A percentile compares a stretch with the other conserved stretches of the same genome.
phyloP scores from a whole-genome alignment of 2,113 vertebrate genomes.

The Carlito syrichta region DNA sequence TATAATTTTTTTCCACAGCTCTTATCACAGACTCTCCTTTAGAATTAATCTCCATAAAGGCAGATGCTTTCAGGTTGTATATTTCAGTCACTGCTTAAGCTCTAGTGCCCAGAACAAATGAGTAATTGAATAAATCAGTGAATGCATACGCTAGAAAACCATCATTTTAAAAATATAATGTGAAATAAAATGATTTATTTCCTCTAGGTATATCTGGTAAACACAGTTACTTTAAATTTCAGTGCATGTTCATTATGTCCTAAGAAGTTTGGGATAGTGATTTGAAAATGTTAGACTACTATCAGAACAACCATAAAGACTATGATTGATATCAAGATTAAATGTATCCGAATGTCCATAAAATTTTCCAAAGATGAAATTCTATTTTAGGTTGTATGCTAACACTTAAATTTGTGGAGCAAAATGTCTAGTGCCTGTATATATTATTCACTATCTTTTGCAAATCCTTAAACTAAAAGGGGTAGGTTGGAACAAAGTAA shows the following conservation, averaged over 20 bases:
- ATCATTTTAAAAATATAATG: not conserved
- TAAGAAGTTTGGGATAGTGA: not conserved
- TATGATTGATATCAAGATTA: not conserved
- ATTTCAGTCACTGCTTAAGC: conserved; percentile 17
- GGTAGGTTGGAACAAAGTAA: conserved; percentile 21
- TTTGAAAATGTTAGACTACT: conserved; percentile 19
- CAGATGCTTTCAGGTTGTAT: not conserved
- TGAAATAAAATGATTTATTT: conserved; percentile 10
- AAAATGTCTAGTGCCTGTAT: not conserved
- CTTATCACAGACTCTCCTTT: not conserved
- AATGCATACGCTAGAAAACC: conserved; percentile 3
- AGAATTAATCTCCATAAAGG: conserved; percentile 2
- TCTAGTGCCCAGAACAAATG: not conserved
- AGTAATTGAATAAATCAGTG: not conserved
- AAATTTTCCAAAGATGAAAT: conserved; percentile 11
- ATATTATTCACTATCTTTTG: not conserved
- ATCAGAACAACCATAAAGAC: conserved; percentile 19
- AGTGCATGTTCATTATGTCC: not conserved
- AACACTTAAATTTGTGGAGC: not conserved
- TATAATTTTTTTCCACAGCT: not conserved
- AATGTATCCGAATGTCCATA: not conserved
- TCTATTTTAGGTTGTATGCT: not conserved
- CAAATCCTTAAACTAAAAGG: conserved; percentile 6
- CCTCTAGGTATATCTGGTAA: not conserved
- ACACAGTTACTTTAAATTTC: conserved; percentile 32